Evolutionary conservation across 2,888 invertebrate genomes (phyloP), one percentile per base, ranked within the genome.

Genomic region (Meteorus colon): DNA sequence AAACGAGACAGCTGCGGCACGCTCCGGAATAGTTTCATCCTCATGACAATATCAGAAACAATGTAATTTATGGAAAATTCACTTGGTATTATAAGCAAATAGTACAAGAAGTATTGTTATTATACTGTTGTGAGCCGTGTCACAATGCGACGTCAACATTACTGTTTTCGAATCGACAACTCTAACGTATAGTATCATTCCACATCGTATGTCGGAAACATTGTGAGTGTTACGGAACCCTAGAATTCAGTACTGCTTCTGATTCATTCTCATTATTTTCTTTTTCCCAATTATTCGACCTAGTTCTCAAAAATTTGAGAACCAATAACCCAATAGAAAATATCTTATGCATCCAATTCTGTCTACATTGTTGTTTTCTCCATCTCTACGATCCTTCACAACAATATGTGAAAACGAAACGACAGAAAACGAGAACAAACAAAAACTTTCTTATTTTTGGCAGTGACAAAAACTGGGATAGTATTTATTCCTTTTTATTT

Each of bases 1-100:
- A 8, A 72, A 72, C 51, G 63, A 72, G 8, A 48, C n/a, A 29
- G 24, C 31, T 51, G 31, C 19, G 63, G 34, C 34, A 24, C 45
- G 60, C 19, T 24, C 4, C 19, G 19, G 19, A 55, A 19, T 55
- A 55, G 2, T 55, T 29, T 59, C 37, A 55, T 24, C 14, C 55
- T 70, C 24, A 19, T 34, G 31, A 29, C 34, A 34, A 34, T 59
- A 59, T 59, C 19, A 31, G 19, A 14, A 51, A 10, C 68, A 48
- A 34, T 41, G 19, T 16, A n/a, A 14, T 48, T n/a, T 24, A 51
- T 19, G 34, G 24, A 59, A 14, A 29, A 19, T 62, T 31, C 31
- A 2, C 62, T 2, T n/a, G 27, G 34, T 59, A 41, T 60, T 63
- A 63, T n/a, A n/a, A 4, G n/a, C 12, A 5, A n/a, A 72, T 24